phyloP scores from a whole-genome alignment of 2,888 invertebrate genomes.

The Mythimna pallens region DNA sequence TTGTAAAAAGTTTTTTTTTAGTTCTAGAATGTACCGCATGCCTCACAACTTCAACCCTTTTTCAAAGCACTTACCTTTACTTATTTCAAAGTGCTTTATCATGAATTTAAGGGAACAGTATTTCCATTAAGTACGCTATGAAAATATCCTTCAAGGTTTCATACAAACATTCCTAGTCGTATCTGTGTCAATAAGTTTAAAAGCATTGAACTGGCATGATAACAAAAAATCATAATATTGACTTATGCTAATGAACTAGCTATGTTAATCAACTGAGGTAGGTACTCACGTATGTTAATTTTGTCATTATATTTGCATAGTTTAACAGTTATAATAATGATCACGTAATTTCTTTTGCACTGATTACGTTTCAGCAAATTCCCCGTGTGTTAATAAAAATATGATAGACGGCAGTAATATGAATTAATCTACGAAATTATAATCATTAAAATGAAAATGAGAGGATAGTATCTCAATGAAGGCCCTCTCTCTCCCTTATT shows the following conservation, averaged over 20 bases:
- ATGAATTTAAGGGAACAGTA: too few species aligned
- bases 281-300: constrained; percentile 15
- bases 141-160: not conserved
- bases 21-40: too few species aligned
- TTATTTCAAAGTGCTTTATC: too few species aligned
- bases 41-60: too few species aligned
- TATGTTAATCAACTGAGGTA: constrained; percentile 30
- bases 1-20: too few species aligned
- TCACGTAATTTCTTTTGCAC: not conserved
- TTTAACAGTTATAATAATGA: not conserved
- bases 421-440: too few species aligned
- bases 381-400: too few species aligned
- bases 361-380: not conserved
- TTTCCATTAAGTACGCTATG: not conserved
- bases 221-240: constrained; percentile 53
- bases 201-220: not conserved
- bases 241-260: constrained; percentile 47
- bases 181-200: not conserved
- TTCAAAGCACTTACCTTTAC: too few species aligned
- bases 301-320: constrained; percentile 7
- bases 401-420: too few species aligned
- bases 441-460: too few species aligned
- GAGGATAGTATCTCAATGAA: too few species aligned
- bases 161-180: not conserved
- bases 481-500: too few species aligned